These are phyloP conservation scores for Limnephilus lunatus DNA, from an alignment of 2,888 invertebrate species.

Conservation along the genomic window DNA sequence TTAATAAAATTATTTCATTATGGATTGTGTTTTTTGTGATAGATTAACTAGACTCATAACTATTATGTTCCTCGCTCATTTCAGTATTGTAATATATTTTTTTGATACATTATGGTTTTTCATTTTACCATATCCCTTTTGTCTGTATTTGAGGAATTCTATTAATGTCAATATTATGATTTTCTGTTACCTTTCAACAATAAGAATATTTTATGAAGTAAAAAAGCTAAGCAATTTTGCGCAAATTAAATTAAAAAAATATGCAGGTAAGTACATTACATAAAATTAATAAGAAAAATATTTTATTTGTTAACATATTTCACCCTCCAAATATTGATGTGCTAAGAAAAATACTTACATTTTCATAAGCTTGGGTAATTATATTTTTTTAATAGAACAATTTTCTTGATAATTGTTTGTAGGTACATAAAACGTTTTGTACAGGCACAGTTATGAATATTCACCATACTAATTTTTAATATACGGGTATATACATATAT, in stretches of 20 bases:
- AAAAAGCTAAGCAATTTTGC: too few relatives aligned
- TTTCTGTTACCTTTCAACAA: neutral
- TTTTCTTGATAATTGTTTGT: too few relatives aligned
- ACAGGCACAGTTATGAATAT: too few relatives aligned
- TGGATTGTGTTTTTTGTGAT: constrained; percentile 46
- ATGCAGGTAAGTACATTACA: too few relatives aligned
- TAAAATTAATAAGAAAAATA: too few relatives aligned
- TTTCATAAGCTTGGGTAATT: neutral
- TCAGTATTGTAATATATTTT: constrained; percentile 58
- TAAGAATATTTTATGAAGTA: neutral
- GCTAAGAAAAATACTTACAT: too few relatives aligned
- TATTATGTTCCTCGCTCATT: constrained; percentile 51
- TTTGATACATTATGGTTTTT: constrained; percentile 25
- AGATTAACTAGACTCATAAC: constrained; percentile 30
- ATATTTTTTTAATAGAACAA: neutral
- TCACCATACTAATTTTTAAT: too few relatives aligned
- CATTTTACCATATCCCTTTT: constrained; percentile 11
- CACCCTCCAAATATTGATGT: too few relatives aligned
- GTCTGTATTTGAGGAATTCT: neutral
- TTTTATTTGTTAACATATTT: too few relatives aligned
- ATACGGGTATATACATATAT: too few relatives aligned
- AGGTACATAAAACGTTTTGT: too few relatives aligned
- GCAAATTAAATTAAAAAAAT: too few relatives aligned
- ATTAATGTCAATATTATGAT: neutral
- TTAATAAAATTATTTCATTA: constrained; percentile 33